Evolutionary conservation across 2,797 vertebrate genomes (phyloP), one percentile per base, ranked within the genome.

Genomic region (Neosilurus hyrtlii): DNA sequence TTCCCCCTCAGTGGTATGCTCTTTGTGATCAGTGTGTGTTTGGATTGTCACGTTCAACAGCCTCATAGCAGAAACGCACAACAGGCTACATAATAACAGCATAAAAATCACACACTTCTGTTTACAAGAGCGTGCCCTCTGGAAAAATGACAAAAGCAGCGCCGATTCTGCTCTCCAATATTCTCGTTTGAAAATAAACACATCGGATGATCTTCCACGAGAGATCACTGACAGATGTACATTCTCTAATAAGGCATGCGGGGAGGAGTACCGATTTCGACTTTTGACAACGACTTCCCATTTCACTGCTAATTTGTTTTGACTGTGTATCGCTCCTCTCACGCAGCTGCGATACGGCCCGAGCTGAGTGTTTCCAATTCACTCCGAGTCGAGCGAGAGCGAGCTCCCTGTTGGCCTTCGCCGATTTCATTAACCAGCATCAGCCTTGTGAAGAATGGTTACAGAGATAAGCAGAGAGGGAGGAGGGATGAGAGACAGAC

Each of bases 401-500:
- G 88, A 88, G 83, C 88, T 88, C 83, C 86, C 86, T 88, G 85
- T 91, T 93, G 91, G 92, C 89, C 89, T 91, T 89, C 90, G 90
- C 91, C 91, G 90, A 89, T 92, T 92, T 91, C 89, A 90, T 90
- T 89, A 93, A 93, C 90, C 92, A 86, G 84, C 35, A 79, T 91
- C 90, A 86, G 91, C 89, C 89, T 88, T 89, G 90, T 92, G 88
- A 91, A 88, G 89, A 91, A 92, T 94, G 92, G 93, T 93, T 93
- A 93, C 49, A 88, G 89, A 89, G 92, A 95, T 94, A 93, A 94
- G 90, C 87, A 83, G 89, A 86, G 89, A 86, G 91, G 90, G 91
- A 91, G 91, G 91, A 92, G 90, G 90, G 92, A 93, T 85, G 90
- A 92, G 90, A 93, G 91, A 92, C 92, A 91, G 88, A 86, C 91